Evolutionary conservation across 2,888 invertebrate species (phyloP), one percentile per base, ranked within the genome.

Genomic region (Drosophila eohydei): DNA sequence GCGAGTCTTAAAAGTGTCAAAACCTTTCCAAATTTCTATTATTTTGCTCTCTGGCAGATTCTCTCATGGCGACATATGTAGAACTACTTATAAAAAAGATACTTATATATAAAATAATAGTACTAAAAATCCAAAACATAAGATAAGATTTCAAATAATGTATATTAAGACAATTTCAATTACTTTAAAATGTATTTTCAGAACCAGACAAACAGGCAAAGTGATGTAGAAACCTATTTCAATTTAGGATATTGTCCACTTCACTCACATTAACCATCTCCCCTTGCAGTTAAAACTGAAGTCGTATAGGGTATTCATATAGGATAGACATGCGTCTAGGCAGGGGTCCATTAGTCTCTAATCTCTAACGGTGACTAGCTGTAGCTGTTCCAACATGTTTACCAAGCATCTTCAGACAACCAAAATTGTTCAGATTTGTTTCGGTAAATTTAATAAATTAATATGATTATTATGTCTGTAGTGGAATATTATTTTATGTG

Each of bases 341-440:
- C 21, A 36, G 36, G 26, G 2, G 34, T 52, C 30, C 16, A 21
- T 52, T 52, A 52, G 51, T 52, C 51, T 52, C 8, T 14, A 36
- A 52, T 52, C 21, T 36, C 7, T 14, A 36, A 26, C 51, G 26
- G 51, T 26, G 51, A 36, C 2, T 26, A 52, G 51, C 34, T 52
- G 51, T 36, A 32, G 48, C 48, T 48, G 14, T 32, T 48, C n/a
- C 21, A 36, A 30, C 8, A 52, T 52, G 51, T 52, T 52, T 36
- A 14, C 51, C 21, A 36, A 36, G 8, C 36, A 8, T 26, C 51
- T 52, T 36, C 51, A 36, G 6, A 21, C 34, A 34, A 8, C 21
- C 11, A 16, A 50, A 5, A 12, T 50, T 50, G 50, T 21, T 34
- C 50, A 50, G 36, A 52, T 52, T 26, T 52, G 14, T 36, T 14